A percentile compares a stretch with the other conserved stretches of the same genome.
phyloP scores from a whole-genome alignment of 1,140 invertebrate species.

The Trichonephila clavata region DNA sequence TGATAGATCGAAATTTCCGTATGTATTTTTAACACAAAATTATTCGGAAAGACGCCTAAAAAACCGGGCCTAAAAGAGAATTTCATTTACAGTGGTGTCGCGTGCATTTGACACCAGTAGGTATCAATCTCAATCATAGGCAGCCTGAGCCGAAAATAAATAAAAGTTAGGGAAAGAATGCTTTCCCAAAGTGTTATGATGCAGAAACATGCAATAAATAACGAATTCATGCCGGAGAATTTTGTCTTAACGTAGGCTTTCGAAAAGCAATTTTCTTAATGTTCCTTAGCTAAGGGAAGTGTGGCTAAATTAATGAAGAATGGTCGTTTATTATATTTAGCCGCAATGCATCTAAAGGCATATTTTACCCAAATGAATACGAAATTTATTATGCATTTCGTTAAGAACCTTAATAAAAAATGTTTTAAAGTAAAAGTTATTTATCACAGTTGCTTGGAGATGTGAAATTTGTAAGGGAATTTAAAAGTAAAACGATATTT shows the following conservation, averaged over 20 bases:
- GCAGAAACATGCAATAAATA: slow-evolving; percentile 17
- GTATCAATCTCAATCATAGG: slow-evolving; percentile 39
- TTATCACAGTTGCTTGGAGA: too few relatives aligned
- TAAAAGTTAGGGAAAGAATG: neutral
- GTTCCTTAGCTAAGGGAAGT: neutral
- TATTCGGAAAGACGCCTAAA: neutral
- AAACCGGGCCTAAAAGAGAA: neutral
- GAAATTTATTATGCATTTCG: too few relatives aligned
- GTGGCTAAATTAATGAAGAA: slow-evolving; percentile 5
- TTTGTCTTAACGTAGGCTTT: neutral
- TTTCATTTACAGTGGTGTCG: slow-evolving; percentile 42
- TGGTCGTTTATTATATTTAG: neutral
- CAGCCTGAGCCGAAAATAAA: neutral
- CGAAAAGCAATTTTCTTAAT: slow-evolving; percentile 44
- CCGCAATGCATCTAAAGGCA: too few relatives aligned
- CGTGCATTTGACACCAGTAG: slow-evolving; percentile 13
- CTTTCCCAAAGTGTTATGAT: neutral
- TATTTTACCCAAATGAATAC: too few relatives aligned
- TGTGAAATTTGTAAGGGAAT: too few relatives aligned
- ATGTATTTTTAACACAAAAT: too few relatives aligned
- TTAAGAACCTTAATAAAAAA: too few relatives aligned
- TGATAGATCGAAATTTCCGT: too few relatives aligned
- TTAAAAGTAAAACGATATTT: too few relatives aligned
- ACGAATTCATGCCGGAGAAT: neutral
- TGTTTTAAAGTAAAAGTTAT: too few relatives aligned